Conservation (phyloP, 2,888 invertebrate genomes). For the Lasioglossum leucozonium region DNA sequence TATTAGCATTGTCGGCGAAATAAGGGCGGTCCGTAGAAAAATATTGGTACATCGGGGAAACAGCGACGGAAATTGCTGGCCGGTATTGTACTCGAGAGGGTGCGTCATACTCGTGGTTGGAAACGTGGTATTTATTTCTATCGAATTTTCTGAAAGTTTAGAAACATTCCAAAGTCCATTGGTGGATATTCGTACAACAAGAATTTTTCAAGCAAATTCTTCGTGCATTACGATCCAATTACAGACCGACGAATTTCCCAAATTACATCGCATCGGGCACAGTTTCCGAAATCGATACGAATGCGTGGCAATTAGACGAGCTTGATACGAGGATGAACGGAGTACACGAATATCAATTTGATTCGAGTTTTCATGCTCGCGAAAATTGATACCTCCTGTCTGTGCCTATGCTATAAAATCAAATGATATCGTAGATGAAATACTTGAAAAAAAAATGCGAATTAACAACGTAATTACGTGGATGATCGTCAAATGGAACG, state of each 20-base stretch:
- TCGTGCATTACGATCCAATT: neutral
- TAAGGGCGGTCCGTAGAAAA: neutral
- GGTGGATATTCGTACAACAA: neutral
- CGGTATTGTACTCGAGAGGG: neutral
- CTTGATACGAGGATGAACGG: neutral
- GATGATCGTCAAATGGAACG: neutral
- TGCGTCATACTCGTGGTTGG: neutral
- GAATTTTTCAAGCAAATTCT: neutral
- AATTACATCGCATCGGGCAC: neutral
- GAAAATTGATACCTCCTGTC: neutral
- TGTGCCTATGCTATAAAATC: neutral
- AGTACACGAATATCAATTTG: neutral
- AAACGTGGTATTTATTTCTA: neutral
- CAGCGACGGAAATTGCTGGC: neutral
- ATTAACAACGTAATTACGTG: neutral
- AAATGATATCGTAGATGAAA: neutral
- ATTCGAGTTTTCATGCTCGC: neutral
- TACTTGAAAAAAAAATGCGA: neutral
- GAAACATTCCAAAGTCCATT: neutral
- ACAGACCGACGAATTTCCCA: neutral
- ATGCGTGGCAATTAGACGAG: neutral
- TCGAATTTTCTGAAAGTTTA: neutral
- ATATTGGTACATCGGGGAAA: neutral
- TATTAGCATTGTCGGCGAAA: neutral
- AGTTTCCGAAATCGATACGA: slow-evolving; percentile 5